Base-by-base conservation (phyloP, 2,888 invertebrate species). In the Dicyrtoma fusca region DNA sequence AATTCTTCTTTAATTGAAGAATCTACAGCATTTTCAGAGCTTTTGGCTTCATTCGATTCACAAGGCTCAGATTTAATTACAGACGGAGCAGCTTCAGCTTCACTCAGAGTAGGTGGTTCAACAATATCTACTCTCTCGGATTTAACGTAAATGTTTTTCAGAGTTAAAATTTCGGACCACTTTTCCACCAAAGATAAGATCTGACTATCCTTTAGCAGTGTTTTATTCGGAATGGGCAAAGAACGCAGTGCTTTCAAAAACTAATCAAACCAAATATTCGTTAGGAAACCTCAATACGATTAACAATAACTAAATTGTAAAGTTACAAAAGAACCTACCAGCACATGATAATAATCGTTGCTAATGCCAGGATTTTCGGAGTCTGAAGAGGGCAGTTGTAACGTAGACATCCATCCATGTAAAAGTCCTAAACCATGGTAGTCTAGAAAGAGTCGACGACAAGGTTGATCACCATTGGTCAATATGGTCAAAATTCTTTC, bases 161-260 rank as follows among this genome's bases (percentile, higher is more conserved):
- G 25, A 21, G 55, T 13, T 55, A 6, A 13, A 8, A 23, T 11
- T 59, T 69, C 57, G 21, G 77, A 70, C 95, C 97, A 97, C 79
- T 90, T 89, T 82, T 95, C 90, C 21, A 97, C 91, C 14, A 92
- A 89, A 26, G 88, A 87, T 81, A 94, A 88, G 77, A 98, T 92
- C 81, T 95, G 93, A 81, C 94, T 95, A 82, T 97, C 97, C 81
- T 92, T 91, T 10, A 98, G 86, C 87, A 95, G 91, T 0, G 94
- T 95, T 85, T 93, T 95, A 84, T 97, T 96, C 1, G 92, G 91
- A 77, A 98, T 94, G 11, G 97, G 97, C 77, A 98, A 87, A 23
- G 90, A 88, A 77, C 90, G 90, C 72, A 98, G 85, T 0, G 94
- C 92, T 81, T 90, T 89, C 26, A 97, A 85, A 88, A 87, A 84